phyloP scores from a whole-genome alignment of 2,113 vertebrate species.

The Myotis lucifugus region DNA sequence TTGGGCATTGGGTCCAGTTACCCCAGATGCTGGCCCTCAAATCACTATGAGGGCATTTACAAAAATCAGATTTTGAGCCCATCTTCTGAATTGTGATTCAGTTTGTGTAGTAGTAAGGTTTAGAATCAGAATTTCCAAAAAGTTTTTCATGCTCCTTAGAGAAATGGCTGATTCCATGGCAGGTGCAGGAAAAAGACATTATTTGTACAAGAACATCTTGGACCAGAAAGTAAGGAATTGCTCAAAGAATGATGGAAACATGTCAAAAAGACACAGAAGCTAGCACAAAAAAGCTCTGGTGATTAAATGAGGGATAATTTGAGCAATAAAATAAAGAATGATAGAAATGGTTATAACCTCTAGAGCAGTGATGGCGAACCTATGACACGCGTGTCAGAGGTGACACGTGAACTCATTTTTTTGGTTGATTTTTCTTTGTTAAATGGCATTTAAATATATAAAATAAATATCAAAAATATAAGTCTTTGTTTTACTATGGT shows the following conservation, averaged over 20 bases:
- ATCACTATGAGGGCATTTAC: background rate
- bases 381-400: no score
- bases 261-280: conserved; percentile 17
- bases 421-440: no score
- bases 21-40: background rate
- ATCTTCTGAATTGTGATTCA: conserved; percentile 19
- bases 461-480: no score
- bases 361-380: background rate
- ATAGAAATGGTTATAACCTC: background rate
- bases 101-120: background rate
- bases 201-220: background rate
- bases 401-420: no score
- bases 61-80: background rate
- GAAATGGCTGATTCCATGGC: background rate
- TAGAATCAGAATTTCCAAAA: conserved; percentile 43
- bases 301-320: conserved; percentile 33
- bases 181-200: background rate
- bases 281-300: background rate
- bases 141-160: background rate
- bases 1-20: background rate
- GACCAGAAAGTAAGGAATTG: conserved; percentile 17
- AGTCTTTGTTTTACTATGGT: no score
- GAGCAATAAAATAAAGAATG: conserved; percentile 3
- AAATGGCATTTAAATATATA: no score
- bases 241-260: background rate